Conservation (phyloP, 2,888 invertebrate genomes). For the Calliopum simillimum region DNA sequence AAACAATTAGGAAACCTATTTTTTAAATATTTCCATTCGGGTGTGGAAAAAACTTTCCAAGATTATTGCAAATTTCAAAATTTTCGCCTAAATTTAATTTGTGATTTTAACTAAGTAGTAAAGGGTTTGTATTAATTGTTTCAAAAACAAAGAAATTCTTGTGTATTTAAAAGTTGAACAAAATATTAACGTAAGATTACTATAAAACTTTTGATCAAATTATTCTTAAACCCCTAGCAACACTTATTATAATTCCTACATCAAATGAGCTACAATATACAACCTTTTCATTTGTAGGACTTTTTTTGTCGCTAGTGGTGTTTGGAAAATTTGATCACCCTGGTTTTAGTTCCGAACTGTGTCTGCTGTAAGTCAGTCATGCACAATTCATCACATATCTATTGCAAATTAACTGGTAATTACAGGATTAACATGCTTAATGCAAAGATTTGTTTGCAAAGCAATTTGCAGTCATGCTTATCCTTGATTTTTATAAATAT, state of each 20-base stretch:
- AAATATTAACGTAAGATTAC: constrained; percentile 12
- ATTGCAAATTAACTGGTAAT: constrained; percentile 60
- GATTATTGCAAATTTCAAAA: no score
- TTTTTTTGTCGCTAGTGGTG: neutral
- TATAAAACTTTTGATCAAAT: constrained; percentile 30
- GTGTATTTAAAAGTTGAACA: neutral
- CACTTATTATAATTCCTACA: no score
- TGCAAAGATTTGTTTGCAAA: constrained; percentile 48
- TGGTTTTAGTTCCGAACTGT: constrained; percentile 32
- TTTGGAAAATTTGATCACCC: constrained; percentile 31
- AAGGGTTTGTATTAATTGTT: constrained; percentile 20
- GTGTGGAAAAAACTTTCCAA: no score
- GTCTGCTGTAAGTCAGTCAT: neutral
- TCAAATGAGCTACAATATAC: neutral
- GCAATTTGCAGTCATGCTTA: constrained; percentile 56
- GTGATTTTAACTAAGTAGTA: constrained; percentile 6
- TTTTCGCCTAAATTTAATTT: no score
- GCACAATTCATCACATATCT: constrained; percentile 42
- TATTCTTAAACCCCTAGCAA: neutral
- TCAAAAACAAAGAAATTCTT: constrained; percentile 13
- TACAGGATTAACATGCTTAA: constrained; percentile 4
- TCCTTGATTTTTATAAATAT: constrained; percentile 40
- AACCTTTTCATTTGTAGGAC: constrained; percentile 4
- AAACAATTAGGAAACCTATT: neutral
- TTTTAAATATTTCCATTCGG: no score